phyloP scores from a whole-genome alignment of 2,113 vertebrate genomes.

The Myocastor coypus region DNA sequence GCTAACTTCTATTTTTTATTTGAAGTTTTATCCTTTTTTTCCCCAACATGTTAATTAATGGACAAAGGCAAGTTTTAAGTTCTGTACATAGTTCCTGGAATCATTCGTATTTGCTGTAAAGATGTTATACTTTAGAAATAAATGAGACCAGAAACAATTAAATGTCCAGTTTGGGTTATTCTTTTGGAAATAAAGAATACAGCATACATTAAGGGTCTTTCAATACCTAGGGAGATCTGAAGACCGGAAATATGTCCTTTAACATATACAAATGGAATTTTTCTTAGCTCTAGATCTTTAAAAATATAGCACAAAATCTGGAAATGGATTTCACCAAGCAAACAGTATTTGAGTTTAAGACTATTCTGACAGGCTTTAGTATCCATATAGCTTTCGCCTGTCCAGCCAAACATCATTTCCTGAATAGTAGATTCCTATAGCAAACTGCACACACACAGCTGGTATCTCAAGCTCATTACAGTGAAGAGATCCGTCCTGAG shows the following conservation, averaged over 20 bases:
- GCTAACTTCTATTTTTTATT: slow-evolving; percentile 26
- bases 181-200: slow-evolving; percentile 16
- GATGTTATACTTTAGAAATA: not conserved
- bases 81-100: not conserved
- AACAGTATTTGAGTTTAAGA: slow-evolving; percentile 29
- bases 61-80: slow-evolving; percentile 17
- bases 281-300: not conserved
- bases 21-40: not conserved
- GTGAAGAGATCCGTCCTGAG: not conserved
- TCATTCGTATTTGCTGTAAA: not conserved
- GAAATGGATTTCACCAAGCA: slow-evolving; percentile 13
- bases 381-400: not conserved
- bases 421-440: not conserved
- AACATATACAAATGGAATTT: not conserved
- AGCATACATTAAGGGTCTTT: not conserved
- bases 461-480: not conserved
- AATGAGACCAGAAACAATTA: not conserved
- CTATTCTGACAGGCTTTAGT: not conserved
- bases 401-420: slow-evolving; percentile 58
- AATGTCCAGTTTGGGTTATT: not conserved
- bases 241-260: not conserved
- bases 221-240: not conserved
- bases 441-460: not conserved
- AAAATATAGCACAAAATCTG: not conserved
- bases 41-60: not conserved